Evolutionary conservation across 2,113 vertebrate genomes (phyloP).

Genomic region (Neodon shergylaensis): DNA sequence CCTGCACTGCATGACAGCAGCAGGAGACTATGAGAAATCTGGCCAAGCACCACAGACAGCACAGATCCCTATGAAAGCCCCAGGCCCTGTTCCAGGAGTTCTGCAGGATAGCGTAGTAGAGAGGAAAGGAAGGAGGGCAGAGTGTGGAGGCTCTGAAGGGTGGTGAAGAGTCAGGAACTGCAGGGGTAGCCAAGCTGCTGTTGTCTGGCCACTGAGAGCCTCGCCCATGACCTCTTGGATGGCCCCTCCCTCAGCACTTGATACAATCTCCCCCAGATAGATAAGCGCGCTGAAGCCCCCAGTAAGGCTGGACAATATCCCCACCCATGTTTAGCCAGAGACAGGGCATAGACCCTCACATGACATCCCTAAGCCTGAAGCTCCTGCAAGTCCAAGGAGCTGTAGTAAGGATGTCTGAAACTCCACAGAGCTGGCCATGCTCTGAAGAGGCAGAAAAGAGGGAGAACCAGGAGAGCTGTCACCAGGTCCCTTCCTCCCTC

Average conservation of each 20-base stretch:
- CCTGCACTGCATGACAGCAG: rapidly evolving
- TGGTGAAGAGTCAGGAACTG: too few relatives aligned
- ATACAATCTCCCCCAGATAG: not conserved
- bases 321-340: not conserved
- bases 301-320: not conserved
- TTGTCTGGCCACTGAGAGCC: not conserved
- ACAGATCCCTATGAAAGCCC: not conserved
- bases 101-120: not conserved
- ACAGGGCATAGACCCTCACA: rapidly evolving
- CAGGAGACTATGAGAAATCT: not conserved
- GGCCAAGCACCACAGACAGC: not conserved
- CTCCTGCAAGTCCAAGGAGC: not conserved
- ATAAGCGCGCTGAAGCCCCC: not conserved
- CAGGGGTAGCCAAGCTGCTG: not conserved
- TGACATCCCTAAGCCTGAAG: not conserved
- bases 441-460: not conserved
- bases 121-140: not conserved
- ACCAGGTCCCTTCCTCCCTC: not conserved
- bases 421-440: not conserved
- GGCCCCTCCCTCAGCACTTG: too few relatives aligned
- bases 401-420: not conserved
- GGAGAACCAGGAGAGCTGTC: not conserved
- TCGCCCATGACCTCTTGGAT: rapidly evolving
- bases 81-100: not conserved
- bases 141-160: too few relatives aligned